phyloP scores from a whole-genome alignment of 2,888 invertebrate species.

The Noctua janthina region DNA sequence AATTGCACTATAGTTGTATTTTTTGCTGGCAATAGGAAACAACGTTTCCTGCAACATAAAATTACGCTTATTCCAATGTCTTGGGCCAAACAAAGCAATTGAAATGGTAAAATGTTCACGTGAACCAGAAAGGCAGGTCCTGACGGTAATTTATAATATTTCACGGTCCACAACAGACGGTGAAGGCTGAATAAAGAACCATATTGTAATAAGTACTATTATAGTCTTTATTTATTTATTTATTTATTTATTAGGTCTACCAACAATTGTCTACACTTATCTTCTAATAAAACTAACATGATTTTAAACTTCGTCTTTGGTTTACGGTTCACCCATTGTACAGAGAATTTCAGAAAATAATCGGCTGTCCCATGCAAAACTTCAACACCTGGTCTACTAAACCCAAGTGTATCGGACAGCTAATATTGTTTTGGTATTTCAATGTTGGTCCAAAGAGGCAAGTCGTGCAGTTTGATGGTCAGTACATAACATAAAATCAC shows the following conservation, averaged over 20 bases:
- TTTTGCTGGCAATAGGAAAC: neutral
- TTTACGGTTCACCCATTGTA: neutral
- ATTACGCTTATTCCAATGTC: neutral
- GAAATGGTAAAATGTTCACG: conserved; percentile 38
- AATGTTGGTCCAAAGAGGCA: too few relatives aligned
- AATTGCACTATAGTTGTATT: neutral
- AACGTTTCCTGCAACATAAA: neutral
- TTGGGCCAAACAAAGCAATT: conserved; percentile 35
- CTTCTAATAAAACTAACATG: too few relatives aligned
- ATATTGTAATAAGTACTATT: neutral
- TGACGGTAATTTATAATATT: conserved; percentile 29
- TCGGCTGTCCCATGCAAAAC: neutral
- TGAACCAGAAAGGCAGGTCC: conserved; percentile 29
- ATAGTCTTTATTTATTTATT: too few relatives aligned
- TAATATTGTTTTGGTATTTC: too few relatives aligned
- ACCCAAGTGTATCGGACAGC: too few relatives aligned
- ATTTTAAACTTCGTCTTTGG: too few relatives aligned
- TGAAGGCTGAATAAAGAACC: neutral
- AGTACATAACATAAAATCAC: too few relatives aligned
- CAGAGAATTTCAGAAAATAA: neutral
- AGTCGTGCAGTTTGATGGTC: too few relatives aligned
- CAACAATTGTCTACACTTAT: too few relatives aligned
- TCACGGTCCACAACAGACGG: conserved; percentile 12
- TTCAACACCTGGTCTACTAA: neutral
- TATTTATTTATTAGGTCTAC: too few relatives aligned